Conservation (phyloP, 2,888 invertebrate species). For the Agapostemon virescens region DNA sequence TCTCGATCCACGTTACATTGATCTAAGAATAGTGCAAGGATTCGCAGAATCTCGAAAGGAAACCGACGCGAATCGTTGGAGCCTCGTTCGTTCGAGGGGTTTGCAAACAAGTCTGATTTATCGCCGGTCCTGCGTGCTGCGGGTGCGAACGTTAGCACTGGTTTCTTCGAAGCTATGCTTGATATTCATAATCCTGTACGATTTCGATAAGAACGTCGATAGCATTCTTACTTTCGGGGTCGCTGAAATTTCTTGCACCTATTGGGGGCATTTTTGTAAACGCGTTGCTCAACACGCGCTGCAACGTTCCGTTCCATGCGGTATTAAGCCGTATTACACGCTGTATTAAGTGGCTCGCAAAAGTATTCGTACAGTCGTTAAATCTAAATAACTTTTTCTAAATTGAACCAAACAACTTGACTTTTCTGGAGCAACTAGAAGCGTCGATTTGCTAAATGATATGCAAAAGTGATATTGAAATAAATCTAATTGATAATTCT, state of each 20-base stretch:
- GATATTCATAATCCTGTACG: not conserved
- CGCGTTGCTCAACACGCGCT: too few species aligned
- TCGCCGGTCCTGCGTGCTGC: not conserved
- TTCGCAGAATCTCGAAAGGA: constrained; percentile 25
- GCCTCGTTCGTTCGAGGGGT: not conserved
- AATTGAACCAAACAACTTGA: too few species aligned
- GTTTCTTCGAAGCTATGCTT: not conserved
- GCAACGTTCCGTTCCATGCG: too few species aligned
- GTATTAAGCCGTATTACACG: too few species aligned
- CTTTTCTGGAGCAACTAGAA: too few species aligned
- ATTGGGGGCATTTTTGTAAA: not conserved
- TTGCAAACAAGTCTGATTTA: constrained; percentile 20
- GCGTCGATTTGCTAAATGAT: too few species aligned
- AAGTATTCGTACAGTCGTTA: too few species aligned
- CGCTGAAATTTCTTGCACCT: not conserved
- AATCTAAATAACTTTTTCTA: too few species aligned
- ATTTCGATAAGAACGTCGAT: too few species aligned
- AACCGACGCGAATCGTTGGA: constrained; percentile 2
- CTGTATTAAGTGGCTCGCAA: too few species aligned
- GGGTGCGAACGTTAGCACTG: not conserved
- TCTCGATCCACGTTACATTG: constrained; percentile 24
- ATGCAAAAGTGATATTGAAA: too few species aligned
- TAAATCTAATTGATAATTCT: too few species aligned
- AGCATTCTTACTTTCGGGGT: not conserved
- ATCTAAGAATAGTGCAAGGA: constrained; percentile 23